Evolutionary conservation across 1,140 invertebrate genomes (phyloP).

Genomic region (Mizuhopecten yessoensis): DNA sequence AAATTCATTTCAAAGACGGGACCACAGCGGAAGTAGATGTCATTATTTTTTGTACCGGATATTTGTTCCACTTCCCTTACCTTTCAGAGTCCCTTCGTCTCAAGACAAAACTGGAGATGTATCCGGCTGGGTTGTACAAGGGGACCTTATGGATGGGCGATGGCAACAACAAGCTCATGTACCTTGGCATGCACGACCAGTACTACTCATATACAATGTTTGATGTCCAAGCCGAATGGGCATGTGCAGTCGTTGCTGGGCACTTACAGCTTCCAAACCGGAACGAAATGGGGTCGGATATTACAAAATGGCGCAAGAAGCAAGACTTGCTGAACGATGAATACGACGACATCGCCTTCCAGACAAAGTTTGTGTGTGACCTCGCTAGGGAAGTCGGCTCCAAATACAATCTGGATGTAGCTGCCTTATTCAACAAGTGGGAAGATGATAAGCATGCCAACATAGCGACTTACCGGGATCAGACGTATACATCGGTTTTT

Average conservation of each 20-base stretch:
- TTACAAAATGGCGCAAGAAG: background rate
- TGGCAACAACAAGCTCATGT: constrained; percentile 22
- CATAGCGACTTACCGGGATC: background rate
- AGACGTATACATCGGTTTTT: background rate
- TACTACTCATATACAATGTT: constrained; percentile 12
- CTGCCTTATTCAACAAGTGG: constrained; percentile 24
- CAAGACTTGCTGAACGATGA: background rate
- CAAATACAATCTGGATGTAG: background rate
- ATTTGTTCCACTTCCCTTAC: background rate
- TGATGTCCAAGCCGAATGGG: constrained; percentile 23
- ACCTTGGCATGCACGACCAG: background rate
- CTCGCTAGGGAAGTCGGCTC: background rate
- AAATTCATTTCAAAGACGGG: too few relatives aligned
- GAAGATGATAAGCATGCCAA: background rate
- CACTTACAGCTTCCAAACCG: background rate
- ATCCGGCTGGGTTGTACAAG: constrained; percentile 41
- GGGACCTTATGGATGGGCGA: constrained; percentile 1
- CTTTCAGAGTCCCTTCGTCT: background rate
- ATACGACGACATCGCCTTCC: background rate
- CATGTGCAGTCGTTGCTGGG: background rate
- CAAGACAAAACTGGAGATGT: background rate
- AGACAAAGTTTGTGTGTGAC: background rate
- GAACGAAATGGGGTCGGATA: constrained; percentile 1
- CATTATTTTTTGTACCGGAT: constrained; percentile 6
- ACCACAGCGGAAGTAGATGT: background rate